Base-by-base conservation (phyloP, 2,113 vertebrate genomes). In the Cyprinus carpio region DNA sequence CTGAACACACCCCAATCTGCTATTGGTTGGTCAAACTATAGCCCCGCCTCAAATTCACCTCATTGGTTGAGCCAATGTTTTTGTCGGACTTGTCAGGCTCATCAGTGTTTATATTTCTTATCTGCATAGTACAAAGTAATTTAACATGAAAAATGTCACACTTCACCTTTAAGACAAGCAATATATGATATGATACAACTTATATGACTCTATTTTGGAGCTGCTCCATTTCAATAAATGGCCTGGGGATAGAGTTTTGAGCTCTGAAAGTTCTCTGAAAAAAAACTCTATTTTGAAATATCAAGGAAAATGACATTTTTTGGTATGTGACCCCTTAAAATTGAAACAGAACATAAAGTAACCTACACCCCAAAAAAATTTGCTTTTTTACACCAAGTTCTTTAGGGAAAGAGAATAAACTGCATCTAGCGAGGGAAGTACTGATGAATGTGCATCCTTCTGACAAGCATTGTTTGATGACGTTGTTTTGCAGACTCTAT, bases 401-500 rank as follows among this genome's bases (percentile, higher is more conserved):
- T 75, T 46, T 27, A 62, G 10, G 40, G 25, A 49, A 77, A 10
- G 6, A 60, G 25, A 64, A 79, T 60, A 40, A 80, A 27, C 37
- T 49, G 25, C 25, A 49, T 34, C 46, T 11, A 72, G 10, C 77
- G 76, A 51, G 18, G 46, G 64, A 16, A 34, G 46, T 67, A 18
- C 31, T 58, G 72, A 74, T 82, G 62, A 27, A 74, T 82, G 18
- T 75, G 13, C 1, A 4, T 18, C 29, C 7, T 27, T 51, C 43
- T 93, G 86, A 87, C 87, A 89, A 69, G 58, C 82, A 84, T 76
- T 58, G 87, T 85, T 88, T 92, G 90, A 81, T 87, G 91, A 65
- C 92, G 1, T 78, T 86, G 69, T 88, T 13, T 82, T 93, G 90
- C 92, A 99, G 98, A 99, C 88, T 97, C 97, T 0, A 95, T 98